These are phyloP conservation scores for Todiramphus saurophagus DNA, from an alignment of 2,113 vertebrate genomes.

Conservation along the genomic window DNA sequence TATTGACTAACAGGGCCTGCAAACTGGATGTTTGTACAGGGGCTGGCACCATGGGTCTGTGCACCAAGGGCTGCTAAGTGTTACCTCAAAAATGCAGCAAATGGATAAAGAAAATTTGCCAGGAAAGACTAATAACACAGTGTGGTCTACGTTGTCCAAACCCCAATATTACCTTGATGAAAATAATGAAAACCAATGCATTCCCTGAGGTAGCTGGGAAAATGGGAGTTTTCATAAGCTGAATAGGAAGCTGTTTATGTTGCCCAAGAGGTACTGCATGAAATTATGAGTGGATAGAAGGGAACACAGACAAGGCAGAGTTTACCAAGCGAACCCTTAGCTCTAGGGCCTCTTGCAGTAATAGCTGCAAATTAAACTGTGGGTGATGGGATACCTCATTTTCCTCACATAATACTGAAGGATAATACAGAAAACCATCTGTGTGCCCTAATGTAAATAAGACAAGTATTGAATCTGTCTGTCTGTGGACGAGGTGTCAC, in stretches of 20 bases:
- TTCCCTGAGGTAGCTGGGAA: neutral
- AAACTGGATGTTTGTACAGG: neutral
- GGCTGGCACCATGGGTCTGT: neutral
- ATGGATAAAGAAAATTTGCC: neutral
- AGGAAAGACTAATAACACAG: neutral
- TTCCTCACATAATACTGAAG: neutral
- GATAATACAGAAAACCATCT: neutral
- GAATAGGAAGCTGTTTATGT: neutral
- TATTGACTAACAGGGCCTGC: neutral
- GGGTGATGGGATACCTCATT: neutral
- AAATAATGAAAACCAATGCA: neutral
- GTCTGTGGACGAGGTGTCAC: neutral
- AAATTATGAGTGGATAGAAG: neutral
- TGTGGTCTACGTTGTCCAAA: neutral
- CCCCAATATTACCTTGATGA: neutral
- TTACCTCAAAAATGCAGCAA: neutral
- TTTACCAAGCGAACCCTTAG: neutral
- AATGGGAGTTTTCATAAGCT: neutral
- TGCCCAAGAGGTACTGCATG: neutral
- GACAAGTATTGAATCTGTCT: neutral
- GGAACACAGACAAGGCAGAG: neutral
- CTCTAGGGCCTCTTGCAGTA: neutral
- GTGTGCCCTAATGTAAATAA: neutral
- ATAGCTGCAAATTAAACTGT: neutral
- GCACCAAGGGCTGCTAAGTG: fast-evolving